Base-by-base conservation (phyloP, 2,113 vertebrate species). In the Thymallus thymallus region DNA sequence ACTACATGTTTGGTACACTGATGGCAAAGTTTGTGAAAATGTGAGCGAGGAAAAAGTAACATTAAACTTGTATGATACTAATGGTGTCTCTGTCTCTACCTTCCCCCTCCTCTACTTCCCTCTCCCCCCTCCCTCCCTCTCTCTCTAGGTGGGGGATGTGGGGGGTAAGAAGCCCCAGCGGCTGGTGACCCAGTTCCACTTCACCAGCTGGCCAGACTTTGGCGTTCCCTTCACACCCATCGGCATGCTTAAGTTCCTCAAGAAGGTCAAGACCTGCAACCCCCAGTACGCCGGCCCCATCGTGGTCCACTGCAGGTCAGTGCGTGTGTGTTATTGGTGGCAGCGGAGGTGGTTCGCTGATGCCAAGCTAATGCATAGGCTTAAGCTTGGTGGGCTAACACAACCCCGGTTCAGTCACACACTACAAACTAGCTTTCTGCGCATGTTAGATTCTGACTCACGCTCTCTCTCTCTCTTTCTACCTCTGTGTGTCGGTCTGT, bases 121-220 rank as follows among this genome's bases (percentile, higher is more conserved):
- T 2, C 26, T 26, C 26, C 26, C 26, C 26, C 1, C 26, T 26
- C 18, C n/a, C n/a, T n/a, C 18, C 30, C 22, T 3, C 20, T 51
- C 16, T 80, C 55, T 51, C 0, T 86, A 99, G 98, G 98, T 99
- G 10, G 98, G 98, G 0, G 97, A 99, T 0, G 83, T 97, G 72
- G 97, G 96, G 0, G 98, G 97, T 79, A 98, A 98, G 89, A 99
- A 99, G 84, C 96, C 98, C 22, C 98, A 97, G 88, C 94, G 96
- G 76, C 92, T 98, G 76, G 95, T 99, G 88, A 99, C 97, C 22
- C 97, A 98, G 90, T 99, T 99, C 90, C 97, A 99, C 88, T 98
- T 99, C 86, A 99, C 98, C 90, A 99, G 97, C 92, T 99, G 98
- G 97, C 98, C 97, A 0, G 97, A 99, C 82, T 99, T 99, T 0